Percentiles rank a stretch among this genome's conserved stretches.
Conservation (phyloP, 2,113 vertebrate species). For the Callospermophilus lateralis region DNA sequence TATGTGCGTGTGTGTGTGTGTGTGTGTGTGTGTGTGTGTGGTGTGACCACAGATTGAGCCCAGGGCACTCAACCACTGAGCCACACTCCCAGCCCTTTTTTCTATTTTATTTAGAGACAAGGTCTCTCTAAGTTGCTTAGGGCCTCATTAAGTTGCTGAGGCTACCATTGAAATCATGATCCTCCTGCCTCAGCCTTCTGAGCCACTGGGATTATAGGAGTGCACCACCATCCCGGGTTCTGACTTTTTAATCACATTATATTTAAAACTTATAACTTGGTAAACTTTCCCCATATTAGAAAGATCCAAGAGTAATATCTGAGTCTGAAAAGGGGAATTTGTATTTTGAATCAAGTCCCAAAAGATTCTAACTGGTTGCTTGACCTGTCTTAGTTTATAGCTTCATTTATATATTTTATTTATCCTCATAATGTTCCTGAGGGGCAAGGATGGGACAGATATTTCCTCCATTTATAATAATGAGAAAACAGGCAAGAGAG, state of each 20-base stretch:
- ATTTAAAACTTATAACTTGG: conserved; percentile 19
- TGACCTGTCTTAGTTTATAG: not conserved
- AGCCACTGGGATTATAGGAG: too few species aligned
- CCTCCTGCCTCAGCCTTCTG: too few species aligned
- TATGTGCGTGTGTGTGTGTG: too few species aligned
- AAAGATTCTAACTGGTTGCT: conserved; percentile 4
- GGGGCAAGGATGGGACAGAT: not conserved
- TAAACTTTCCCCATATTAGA: not conserved
- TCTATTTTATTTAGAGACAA: too few species aligned
- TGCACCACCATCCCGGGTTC: too few species aligned
- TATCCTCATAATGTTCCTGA: not conserved
- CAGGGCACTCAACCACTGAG: too few species aligned
- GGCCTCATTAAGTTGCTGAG: too few species aligned
- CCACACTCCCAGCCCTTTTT: too few species aligned
- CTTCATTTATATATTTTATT: not conserved
- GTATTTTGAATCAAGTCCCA: not conserved
- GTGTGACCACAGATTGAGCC: too few species aligned
- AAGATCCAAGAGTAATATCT: not conserved
- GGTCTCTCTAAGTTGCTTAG: too few species aligned
- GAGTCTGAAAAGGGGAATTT: not conserved
- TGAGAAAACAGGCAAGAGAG: not conserved
- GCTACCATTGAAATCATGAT: too few species aligned
- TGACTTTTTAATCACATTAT: not conserved
- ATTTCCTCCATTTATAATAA: not conserved
- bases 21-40: too few species aligned